Conservation (phyloP, 2,113 vertebrate species). For the Lophotis ruficrista region DNA sequence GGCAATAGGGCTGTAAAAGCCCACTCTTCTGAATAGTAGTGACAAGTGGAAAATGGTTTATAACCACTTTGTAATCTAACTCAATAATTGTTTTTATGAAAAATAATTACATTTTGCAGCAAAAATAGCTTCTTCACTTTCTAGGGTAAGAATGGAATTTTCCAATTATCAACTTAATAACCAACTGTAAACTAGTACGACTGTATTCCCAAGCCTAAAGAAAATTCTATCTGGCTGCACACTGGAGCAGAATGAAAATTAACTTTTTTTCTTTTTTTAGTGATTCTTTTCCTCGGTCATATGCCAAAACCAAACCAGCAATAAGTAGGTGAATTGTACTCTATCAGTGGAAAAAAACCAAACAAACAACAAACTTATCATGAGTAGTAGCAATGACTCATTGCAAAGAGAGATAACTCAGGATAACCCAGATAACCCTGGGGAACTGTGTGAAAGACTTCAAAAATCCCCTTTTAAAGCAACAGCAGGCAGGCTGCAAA, state of each 20-base stretch:
- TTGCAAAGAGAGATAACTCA: conserved; percentile 23
- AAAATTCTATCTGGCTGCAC: conserved; percentile 22
- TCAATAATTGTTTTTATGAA: conserved; percentile 31
- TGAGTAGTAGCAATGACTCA: conserved; percentile 31
- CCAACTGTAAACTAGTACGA: conserved; percentile 16
- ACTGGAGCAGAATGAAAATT: background rate
- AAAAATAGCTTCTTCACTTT: conserved; percentile 55
- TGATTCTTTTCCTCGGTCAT: background rate
- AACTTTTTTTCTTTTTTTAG: background rate
- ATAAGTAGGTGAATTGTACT: background rate
- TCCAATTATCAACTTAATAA: conserved; percentile 49
- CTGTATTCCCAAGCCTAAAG: conserved; percentile 17
- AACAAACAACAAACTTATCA: background rate
- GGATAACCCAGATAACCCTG: conserved; percentile 42
- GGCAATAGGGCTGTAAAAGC: conserved; percentile 3
- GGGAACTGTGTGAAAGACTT: conserved; percentile 25
- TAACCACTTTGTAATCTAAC: conserved; percentile 12
- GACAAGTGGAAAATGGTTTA: conserved; percentile 41
- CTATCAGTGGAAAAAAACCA: background rate
- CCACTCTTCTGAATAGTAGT: background rate
- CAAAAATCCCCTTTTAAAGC: conserved; percentile 28
- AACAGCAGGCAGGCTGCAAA: conserved; percentile 39
- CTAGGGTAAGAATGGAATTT: conserved; percentile 31
- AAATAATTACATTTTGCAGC: conserved; percentile 51
- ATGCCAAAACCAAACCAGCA: background rate